Base-by-base conservation (phyloP, 1,140 invertebrate species). In the Pachypeltis micranthus region DNA sequence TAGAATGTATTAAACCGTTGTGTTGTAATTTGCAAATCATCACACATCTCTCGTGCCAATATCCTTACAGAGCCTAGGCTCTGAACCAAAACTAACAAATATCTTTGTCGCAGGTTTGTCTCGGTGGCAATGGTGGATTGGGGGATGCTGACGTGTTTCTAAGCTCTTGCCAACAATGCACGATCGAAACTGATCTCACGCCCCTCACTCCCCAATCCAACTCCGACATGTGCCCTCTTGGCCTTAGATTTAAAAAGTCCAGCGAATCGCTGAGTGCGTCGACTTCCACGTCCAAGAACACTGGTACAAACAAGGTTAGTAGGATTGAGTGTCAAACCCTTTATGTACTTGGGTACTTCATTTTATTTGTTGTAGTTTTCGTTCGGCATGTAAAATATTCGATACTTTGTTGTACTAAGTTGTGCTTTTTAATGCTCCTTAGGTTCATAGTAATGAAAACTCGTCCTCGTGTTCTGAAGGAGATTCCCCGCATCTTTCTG, bases 141-240 rank as follows among this genome's bases (percentile, higher is more conserved):
- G 81, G 81, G 67, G 66, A 65, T 58, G 59, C 55, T 7, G 81
- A 85, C 68, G 79, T 84, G 1, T 84, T 85, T 72, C 74, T 81
- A 39, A 79, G 80, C 65, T 80, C 79, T 34, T 86, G 84, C 71
- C 80, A 82, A 34, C 79, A 83, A 63, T 72, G 70, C 51, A 44
- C 63, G 12, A 68, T 44, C 60, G 69, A 70, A 47, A 62, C 59
- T 56, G 59, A 65, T 83, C 82, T 72, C 72, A 81, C 63, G 77
- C 77, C 63, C 69, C 68, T 61, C 44, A 73, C 26, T 64, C 71
- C 60, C 55, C 70, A 62, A 23, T 74, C 76, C 7, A 75, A 73
- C 2, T 78, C 76, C 1, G 79, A 80, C 61, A 76, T 74, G 2
- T 78, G 77, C 65, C 75, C 76, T 23, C 69, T 75, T 27, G 76